Percentiles rank a stretch among this genome's conserved stretches.
phyloP scores from a whole-genome alignment of 2,888 invertebrate species.

The Erpobdella octoculata region DNA sequence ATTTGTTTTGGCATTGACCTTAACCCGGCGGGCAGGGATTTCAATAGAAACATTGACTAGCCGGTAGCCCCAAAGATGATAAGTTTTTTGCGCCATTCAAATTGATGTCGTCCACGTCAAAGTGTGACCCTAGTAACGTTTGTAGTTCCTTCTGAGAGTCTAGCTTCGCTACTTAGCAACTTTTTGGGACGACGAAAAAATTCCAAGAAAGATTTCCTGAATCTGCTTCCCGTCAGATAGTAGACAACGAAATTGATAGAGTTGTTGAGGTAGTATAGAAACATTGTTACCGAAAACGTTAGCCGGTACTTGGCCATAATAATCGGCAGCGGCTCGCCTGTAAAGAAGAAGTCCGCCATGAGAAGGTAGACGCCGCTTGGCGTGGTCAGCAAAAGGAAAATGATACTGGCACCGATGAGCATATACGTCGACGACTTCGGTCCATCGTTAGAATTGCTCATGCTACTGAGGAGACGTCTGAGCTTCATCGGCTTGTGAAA shows the following conservation, averaged over 20 bases:
- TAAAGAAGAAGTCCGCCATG: not conserved
- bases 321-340: not conserved
- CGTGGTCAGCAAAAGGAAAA: not conserved
- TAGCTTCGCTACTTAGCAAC: not conserved
- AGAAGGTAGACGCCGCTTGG: slow-evolving; percentile 20
- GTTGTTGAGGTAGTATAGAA: slow-evolving; percentile 14
- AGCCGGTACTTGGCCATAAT: not conserved
- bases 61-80: not conserved
- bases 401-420: slow-evolving; percentile 12
- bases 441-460: not conserved
- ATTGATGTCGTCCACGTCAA: not conserved
- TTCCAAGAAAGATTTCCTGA: slow-evolving; percentile 19
- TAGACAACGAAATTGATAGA: slow-evolving; percentile 21
- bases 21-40: not conserved
- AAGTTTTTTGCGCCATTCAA: not conserved
- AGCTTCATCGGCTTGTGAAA: not conserved
- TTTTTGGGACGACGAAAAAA: not conserved
- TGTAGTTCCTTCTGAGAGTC: slow-evolving; percentile 1
- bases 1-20: no score
- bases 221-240: slow-evolving; percentile 15
- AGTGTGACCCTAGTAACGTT: not conserved
- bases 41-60: no score
- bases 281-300: not conserved
- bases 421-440: slow-evolving; percentile 6
- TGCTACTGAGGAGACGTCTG: not conserved